Evolutionary conservation across 2,797 vertebrate genomes (phyloP), one percentile per base, ranked within the genome.

Genomic region (Neosilurus mollespiculum): DNA sequence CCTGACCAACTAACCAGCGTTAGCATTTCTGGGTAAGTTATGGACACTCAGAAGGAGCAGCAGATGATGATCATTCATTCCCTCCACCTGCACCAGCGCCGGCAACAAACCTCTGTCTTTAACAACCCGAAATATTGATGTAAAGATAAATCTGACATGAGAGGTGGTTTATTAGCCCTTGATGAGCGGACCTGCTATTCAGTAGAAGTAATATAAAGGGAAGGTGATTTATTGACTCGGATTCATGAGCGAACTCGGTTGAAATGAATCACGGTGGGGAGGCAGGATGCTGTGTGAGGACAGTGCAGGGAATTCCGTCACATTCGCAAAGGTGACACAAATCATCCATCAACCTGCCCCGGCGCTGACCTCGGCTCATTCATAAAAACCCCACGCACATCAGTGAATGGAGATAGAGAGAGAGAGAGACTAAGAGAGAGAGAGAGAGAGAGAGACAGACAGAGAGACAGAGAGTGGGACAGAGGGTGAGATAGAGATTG

Each of bases 71-170:
- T 66, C 61, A 83, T 88, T 88, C 61, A 75, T 86, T 76, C 65
- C 43, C 66, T 43, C 83, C 70, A 66, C 58, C 64, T 65, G 58
- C 73, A 54, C 83, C 51, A 81, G 79, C 22, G 2, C 58, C 67
- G 84, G 91, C 91, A 82, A 92, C 92, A 88, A 20, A 77, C 61
- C 82, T 86, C 83, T 65, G 43, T 79, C 53, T 62, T 88, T 77
- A 78, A n/a, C 76, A 53, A 71, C 24, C 37, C 53, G 64, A 84
- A 88, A 86, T 90, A 92, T 90, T 87, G 91, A 90, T 83, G 24
- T 20, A 15, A 80, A 85, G 67, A 90, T 90, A 87, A 91, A 92
- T 90, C 88, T 90, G 85, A 92, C 85, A 82, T 75, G 87, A 88
- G 88, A 82, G 86, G 83, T 49, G 78, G 76, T 87, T 86, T 89